Percentiles rank a stretch among this genome's conserved stretches.
Conservation (phyloP, 2,113 vertebrate species). For the Fulmarus glacialis region DNA sequence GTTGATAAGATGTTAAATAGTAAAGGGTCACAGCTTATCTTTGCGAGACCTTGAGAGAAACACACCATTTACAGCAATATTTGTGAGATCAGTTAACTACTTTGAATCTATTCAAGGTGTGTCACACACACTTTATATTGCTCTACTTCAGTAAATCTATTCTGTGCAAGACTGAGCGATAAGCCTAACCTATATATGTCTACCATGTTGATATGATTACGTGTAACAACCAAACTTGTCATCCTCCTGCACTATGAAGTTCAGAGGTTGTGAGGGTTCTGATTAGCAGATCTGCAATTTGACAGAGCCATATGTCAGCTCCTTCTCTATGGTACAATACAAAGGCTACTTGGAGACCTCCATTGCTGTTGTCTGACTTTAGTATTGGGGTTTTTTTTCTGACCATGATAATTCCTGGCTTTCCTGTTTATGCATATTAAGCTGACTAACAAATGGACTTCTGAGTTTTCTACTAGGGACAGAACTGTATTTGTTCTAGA, state of each 20-base stretch:
- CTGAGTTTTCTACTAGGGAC: not conserved
- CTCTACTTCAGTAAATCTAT: not conserved
- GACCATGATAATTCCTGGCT: not conserved
- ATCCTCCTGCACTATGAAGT: not conserved
- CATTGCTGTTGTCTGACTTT: not conserved
- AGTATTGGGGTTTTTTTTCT: not conserved
- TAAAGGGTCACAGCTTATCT: conserved; percentile 25
- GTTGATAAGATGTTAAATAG: conserved; percentile 36
- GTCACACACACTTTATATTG: not conserved
- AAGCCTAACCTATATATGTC: not conserved
- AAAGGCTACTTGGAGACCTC: conserved; percentile 11
- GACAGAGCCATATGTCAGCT: conserved; percentile 9
- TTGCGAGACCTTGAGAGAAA: conserved; percentile 3
- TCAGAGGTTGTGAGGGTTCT: not conserved
- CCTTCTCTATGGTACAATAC: not conserved
- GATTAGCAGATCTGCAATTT: conserved; percentile 18
- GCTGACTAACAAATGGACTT: not conserved
- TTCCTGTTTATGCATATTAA: not conserved
- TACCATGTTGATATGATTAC: not conserved
- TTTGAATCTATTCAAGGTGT: not conserved
- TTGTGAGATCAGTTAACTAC: conserved; percentile 5
- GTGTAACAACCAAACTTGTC: not conserved
- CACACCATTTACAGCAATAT: not conserved
- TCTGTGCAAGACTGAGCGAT: not conserved
- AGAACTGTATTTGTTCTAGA: not conserved